phyloP scores from a whole-genome alignment of 2,113 vertebrate genomes.

The Chelonoidis abingdonii region DNA sequence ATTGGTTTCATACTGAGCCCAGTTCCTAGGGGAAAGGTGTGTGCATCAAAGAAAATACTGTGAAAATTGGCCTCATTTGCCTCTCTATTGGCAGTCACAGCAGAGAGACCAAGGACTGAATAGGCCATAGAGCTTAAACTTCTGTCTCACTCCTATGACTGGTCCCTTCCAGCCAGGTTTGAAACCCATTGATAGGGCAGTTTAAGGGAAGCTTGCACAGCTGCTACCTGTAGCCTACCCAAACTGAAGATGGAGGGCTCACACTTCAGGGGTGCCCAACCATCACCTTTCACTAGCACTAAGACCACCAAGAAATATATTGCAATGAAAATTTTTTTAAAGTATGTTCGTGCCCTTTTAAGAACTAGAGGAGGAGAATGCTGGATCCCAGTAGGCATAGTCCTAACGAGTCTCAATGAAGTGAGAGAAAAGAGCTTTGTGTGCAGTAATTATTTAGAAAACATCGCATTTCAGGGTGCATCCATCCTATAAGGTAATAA shows the following conservation, averaged over 20 bases:
- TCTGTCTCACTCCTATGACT: accelerated
- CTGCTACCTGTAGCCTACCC: neutral
- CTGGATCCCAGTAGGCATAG: neutral
- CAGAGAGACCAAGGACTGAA: neutral
- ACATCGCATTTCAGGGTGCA: neutral
- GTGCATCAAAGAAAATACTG: neutral
- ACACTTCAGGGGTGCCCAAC: neutral
- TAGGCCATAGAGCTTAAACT: neutral
- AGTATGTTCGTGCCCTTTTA: neutral
- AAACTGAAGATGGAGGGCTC: neutral
- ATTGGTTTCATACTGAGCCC: neutral
- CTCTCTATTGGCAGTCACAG: neutral
- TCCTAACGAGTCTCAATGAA: neutral
- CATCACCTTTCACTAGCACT: neutral
- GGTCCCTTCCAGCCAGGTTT: neutral
- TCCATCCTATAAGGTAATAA: neutral
- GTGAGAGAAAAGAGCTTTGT: neutral
- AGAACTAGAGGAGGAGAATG: neutral
- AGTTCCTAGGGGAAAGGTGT: neutral
- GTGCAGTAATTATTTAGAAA: slow-evolving; percentile 10
- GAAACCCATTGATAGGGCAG: neutral
- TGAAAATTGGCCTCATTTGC: neutral
- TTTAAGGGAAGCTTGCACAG: neutral
- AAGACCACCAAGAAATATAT: neutral
- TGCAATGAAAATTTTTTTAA: neutral